Evolutionary conservation across 2,113 vertebrate species (phyloP), one percentile per base, ranked within the genome.

Genomic region (Bagarius yarrelli): DNA sequence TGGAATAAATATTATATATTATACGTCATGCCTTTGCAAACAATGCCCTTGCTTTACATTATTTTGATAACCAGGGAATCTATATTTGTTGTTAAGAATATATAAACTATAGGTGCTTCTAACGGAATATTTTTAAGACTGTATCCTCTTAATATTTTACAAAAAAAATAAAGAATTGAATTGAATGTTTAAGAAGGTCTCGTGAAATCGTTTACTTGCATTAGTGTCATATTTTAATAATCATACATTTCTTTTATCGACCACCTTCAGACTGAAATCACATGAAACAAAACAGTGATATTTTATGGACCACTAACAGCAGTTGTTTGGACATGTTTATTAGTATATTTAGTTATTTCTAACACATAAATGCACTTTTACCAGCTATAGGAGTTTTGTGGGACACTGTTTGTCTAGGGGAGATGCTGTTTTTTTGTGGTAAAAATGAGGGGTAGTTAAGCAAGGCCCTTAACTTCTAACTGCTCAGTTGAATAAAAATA

Each of bases 31-130:
- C 76, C 79, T 83, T 85, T 81, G 84, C 79, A 73, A 78, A 75
- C 81, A 75, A 72, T 86, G 60, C 85, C 87, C 60, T 91, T 90
- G 80, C 83, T 90, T 90, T 83, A 70, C 81, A 74, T 77, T 40
- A 32, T 85, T 89, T 88, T 92, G 72, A 88, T 88, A 91, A 91
- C 84, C 89, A 90, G 91, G 91, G 91, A 92, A 91, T 52, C 83
- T 71, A 76, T 81, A 81, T 86, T 30, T 88, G 84, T 86, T 93
- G 91, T 93, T 92, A 90, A 89, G 87, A 87, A 88, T 82, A 83
- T 89, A 88, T 76, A 82, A 91, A 86, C 79, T 87, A 82, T 87
- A 87, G 83, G 85, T 90, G 89, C 89, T 90, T 90, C 87, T 90
- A 84, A 90, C 86, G 83, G 76, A 84, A 66, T 84, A 85, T 94